Evolutionary conservation across 2,113 vertebrate genomes (phyloP).

Genomic region (Paratilapia polleni): DNA sequence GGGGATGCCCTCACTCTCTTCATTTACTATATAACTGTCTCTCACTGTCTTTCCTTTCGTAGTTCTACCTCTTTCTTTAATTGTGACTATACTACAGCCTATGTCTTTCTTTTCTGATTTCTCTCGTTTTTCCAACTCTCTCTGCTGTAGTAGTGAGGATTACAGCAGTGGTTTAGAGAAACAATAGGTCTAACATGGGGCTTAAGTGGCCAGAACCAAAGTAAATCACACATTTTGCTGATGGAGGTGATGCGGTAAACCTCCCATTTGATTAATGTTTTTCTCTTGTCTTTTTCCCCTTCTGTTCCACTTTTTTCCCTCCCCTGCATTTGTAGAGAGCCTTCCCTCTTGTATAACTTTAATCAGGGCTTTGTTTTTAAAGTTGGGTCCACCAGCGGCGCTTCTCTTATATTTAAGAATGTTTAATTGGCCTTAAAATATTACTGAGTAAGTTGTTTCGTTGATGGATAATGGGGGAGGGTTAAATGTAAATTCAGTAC

Average conservation of each 20-base stretch:
- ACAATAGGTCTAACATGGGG: slow-evolving; percentile 59
- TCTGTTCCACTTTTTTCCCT: background rate
- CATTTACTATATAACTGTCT: background rate
- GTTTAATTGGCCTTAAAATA: slow-evolving; percentile 58
- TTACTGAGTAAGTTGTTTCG: slow-evolving; percentile 24
- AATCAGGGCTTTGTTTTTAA: slow-evolving; percentile 42
- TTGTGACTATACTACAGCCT: background rate
- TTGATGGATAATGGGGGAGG: slow-evolving; percentile 33
- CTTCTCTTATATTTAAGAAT: slow-evolving; percentile 18
- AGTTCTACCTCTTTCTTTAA: background rate
- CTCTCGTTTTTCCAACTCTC: slow-evolving; percentile 22
- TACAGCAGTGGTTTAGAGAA: slow-evolving; percentile 54
- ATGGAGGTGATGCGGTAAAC: slow-evolving; percentile 41
- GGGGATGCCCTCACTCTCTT: slow-evolving; percentile 37
- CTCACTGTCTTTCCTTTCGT: background rate
- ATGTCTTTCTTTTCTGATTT: background rate
- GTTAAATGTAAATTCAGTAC: slow-evolving; percentile 29
- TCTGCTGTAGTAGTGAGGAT: slow-evolving; percentile 34
- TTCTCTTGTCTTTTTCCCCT: background rate
- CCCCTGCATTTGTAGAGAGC: slow-evolving; percentile 1
- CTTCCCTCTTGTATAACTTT: slow-evolving; percentile 23
- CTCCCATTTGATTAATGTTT: slow-evolving; percentile 40
- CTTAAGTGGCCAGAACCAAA: slow-evolving; percentile 67
- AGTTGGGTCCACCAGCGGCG: slow-evolving; percentile 18
- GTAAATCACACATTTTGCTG: slow-evolving; percentile 62